Evolutionary conservation across 2,113 vertebrate genomes (phyloP).

Genomic region (Nyctereutes procyonoides): DNA sequence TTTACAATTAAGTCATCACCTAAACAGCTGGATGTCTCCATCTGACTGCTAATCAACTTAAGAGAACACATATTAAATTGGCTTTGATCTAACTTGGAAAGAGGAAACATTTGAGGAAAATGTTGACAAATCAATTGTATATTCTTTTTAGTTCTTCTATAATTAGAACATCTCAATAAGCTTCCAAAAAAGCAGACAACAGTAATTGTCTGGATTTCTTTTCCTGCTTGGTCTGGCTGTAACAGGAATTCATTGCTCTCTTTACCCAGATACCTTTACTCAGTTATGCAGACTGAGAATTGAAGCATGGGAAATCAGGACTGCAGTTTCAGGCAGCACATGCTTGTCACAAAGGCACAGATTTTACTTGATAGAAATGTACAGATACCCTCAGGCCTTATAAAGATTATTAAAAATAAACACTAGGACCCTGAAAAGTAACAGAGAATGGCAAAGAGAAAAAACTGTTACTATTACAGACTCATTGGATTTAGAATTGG

Average conservation of each 20-base stretch:
- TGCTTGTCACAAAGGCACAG: neutral
- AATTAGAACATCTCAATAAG: neutral
- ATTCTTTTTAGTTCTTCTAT: neutral
- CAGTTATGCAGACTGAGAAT: neutral
- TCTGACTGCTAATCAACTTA: neutral
- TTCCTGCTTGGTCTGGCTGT: neutral
- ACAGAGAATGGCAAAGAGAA: neutral
- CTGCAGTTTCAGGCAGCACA: neutral
- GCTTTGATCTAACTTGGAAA: neutral
- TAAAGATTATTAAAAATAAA: slow-evolving; percentile 21
- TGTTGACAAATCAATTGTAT: neutral
- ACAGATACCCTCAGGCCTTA: neutral
- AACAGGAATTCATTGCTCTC: neutral
- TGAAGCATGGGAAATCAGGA: neutral
- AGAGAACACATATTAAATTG: neutral
- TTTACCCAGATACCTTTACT: neutral
- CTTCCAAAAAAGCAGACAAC: slow-evolving; percentile 20
- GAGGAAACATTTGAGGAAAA: slow-evolving; percentile 14
- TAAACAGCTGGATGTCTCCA: neutral
- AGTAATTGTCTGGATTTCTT: neutral
- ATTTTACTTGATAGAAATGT: neutral
- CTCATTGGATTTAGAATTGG: neutral
- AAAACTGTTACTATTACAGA: neutral
- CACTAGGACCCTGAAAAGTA: neutral
- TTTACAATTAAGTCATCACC: neutral